These are phyloP conservation scores for Sminthurinus aureus DNA, from an alignment of 2,888 invertebrate species.

Conservation along the genomic window DNA sequence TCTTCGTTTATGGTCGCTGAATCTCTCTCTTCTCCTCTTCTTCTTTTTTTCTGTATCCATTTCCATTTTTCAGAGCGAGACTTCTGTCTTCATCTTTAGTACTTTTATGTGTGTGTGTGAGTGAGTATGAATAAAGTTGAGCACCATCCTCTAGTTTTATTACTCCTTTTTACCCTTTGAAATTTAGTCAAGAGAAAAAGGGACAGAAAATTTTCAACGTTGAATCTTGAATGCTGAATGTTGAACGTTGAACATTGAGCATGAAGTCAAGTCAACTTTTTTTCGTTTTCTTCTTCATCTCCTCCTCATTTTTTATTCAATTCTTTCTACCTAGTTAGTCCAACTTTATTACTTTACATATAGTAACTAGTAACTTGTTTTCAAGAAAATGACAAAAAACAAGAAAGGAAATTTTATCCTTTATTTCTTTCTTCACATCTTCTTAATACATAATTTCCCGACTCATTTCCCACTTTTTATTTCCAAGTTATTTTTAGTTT, in stretches of 20 bases:
- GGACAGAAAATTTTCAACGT: neutral
- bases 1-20: too few species aligned
- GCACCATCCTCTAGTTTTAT: slow-evolving; percentile 24
- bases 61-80: neutral
- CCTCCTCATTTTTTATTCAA: slow-evolving; percentile 36
- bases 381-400: neutral
- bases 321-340: slow-evolving; percentile 28
- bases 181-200: slow-evolving; percentile 19
- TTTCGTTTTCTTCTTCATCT: slow-evolving; percentile 35
- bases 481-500: neutral
- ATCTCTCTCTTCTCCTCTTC: neutral
- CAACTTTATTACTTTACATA: slow-evolving; percentile 12
- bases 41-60: neutral
- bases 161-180: slow-evolving; percentile 20
- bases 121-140: neutral
- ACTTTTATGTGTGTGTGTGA: neutral
- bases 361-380: neutral
- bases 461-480: neutral
- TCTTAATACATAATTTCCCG: slow-evolving; percentile 9
- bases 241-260: slow-evolving; percentile 11
- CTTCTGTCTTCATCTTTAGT: slow-evolving; percentile 13
- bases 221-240: neutral
- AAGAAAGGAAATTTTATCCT: neutral
- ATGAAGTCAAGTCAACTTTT: slow-evolving; percentile 7
- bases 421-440: neutral